Percentiles rank a stretch among this genome's conserved stretches.
Conservation (phyloP, 2,888 invertebrate species). For the Eristalis intricaria region DNA sequence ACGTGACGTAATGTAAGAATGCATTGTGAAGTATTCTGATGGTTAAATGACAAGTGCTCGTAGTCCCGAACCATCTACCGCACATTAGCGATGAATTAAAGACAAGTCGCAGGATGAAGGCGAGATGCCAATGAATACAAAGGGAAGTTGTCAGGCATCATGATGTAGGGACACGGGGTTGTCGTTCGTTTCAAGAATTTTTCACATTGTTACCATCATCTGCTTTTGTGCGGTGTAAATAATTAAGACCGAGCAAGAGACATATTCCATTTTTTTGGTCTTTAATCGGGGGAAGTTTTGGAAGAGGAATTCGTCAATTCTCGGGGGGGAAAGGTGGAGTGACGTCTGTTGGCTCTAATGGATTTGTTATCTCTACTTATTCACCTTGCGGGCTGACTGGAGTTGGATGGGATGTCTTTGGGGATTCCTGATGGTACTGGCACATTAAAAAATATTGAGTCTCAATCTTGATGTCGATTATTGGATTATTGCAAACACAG, state of each 20-base stretch:
- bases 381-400: not conserved
- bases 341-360: not conserved
- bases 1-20: slow-evolving; percentile 34
- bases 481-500: too few relatives aligned
- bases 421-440: not conserved
- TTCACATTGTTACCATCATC: not conserved
- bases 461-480: too few relatives aligned
- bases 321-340: not conserved
- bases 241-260: not conserved
- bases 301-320: not conserved
- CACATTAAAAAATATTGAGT: not conserved
- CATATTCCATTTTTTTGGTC: not conserved
- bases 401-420: not conserved
- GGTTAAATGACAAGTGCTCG: slow-evolving; percentile 14
- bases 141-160: not conserved
- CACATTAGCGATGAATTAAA: not conserved
- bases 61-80: not conserved
- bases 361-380: not conserved
- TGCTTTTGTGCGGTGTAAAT: not conserved
- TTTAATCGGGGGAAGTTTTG: not conserved
- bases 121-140: not conserved
- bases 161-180: not conserved
- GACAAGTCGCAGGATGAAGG: not conserved
- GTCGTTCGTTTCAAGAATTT: slow-evolving; percentile 16
- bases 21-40: not conserved